These are phyloP conservation scores for Agapornis canus DNA, from an alignment of 2,797 vertebrate genomes.

Conservation along the genomic window DNA sequence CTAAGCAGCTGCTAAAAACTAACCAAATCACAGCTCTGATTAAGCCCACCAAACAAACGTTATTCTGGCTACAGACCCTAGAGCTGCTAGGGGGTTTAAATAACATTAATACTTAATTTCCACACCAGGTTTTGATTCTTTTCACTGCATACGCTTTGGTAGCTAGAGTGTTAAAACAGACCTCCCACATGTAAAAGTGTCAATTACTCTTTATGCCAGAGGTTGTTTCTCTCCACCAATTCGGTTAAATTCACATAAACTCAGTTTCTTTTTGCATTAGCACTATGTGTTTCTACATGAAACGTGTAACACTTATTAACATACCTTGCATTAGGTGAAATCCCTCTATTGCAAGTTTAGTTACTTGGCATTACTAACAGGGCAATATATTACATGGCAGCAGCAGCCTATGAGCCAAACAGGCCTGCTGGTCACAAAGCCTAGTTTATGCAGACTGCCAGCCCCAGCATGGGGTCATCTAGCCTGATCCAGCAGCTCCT, in stretches of 20 bases:
- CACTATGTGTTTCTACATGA: background rate
- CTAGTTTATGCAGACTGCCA: background rate
- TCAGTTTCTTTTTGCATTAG: background rate
- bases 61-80: background rate
- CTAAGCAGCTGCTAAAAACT: background rate
- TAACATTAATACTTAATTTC: background rate
- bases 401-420: background rate
- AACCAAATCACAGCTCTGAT: background rate
- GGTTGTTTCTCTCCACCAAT: background rate
- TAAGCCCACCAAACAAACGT: constrained; percentile 7
- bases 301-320: background rate
- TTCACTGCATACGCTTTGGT: background rate
- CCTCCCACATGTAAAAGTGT: background rate
- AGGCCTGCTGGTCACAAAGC: background rate
- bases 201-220: background rate
- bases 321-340: background rate
- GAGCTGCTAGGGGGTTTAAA: background rate
- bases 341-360: background rate
- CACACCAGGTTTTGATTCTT: background rate
- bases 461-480: background rate
- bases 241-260: background rate
- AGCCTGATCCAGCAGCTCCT: constrained; percentile 21
- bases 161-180: constrained; percentile 9
- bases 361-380: background rate
- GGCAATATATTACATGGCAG: background rate